Evolutionary conservation across 53 echinoderm and acorn worm genomes (phyloP).

Genomic region (Paracentrotus lividus): DNA sequence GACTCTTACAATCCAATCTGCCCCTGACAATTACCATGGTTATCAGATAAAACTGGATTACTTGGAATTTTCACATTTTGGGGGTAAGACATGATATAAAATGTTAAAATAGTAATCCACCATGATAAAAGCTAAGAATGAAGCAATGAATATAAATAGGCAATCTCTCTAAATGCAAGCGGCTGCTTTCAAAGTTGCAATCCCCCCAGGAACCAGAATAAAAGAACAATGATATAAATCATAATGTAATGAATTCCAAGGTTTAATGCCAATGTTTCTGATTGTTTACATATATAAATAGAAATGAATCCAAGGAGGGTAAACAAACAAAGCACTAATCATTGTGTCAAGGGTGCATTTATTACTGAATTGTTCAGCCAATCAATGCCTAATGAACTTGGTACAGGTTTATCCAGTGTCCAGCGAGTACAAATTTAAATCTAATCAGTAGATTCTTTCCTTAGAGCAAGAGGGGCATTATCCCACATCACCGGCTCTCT

Average conservation of each 20-base stretch:
- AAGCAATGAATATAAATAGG: neutral
- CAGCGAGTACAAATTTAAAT: neutral
- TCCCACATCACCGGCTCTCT: too few species aligned
- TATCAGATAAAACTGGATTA: too few species aligned
- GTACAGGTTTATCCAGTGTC: neutral
- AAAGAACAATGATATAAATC: neutral
- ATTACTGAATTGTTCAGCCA: neutral
- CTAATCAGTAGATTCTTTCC: neutral
- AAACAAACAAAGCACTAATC: neutral
- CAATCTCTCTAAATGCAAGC: neutral
- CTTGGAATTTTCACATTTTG: too few species aligned
- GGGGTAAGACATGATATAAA: too few species aligned
- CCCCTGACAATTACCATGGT: too few species aligned
- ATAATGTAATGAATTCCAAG: neutral
- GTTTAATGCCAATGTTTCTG: neutral
- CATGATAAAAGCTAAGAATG: neutral
- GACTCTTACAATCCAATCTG: too few species aligned
- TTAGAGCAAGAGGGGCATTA: too few species aligned
- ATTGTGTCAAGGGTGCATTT: neutral
- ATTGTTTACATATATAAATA: neutral
- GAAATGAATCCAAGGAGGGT: neutral
- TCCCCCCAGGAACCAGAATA: neutral
- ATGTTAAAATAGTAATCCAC: neutral
- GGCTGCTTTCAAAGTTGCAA: neutral
- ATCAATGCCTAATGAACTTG: neutral